Evolutionary conservation across 2,797 vertebrate species (phyloP).

Genomic region (Myiothlypis chrysogaster): DNA sequence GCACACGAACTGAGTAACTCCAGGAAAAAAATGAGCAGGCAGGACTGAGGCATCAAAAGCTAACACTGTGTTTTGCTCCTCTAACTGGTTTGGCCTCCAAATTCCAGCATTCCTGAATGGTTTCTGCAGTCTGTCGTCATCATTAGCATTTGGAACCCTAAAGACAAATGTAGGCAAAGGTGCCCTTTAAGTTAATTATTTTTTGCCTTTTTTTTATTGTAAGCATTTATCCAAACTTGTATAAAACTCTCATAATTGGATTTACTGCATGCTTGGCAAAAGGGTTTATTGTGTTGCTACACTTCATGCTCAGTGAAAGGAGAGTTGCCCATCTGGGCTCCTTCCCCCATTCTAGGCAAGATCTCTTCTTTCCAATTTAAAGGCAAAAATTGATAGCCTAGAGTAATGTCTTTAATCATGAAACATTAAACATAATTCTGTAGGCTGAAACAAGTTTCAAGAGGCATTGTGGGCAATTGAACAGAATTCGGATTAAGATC

Average conservation of each 20-base stretch:
- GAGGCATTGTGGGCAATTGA: neutral
- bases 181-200: neutral
- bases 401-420: neutral
- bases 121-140: neutral
- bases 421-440: neutral
- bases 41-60: neutral
- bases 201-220: neutral
- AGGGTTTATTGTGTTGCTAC: neutral
- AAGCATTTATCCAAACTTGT: neutral
- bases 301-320: neutral
- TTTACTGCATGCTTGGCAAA: neutral
- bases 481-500: neutral
- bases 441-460: neutral
- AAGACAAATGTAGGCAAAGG: neutral
- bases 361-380: neutral
- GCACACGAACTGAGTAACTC: neutral
- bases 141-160: neutral
- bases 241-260: neutral
- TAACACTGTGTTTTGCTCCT: neutral
- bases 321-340: neutral
- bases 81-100: neutral
- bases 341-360: neutral
- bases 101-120: neutral
- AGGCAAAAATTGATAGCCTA: neutral
- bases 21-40: neutral